Conservation (phyloP, 1,140 invertebrate species). For the Bilobella aurantiaca region DNA sequence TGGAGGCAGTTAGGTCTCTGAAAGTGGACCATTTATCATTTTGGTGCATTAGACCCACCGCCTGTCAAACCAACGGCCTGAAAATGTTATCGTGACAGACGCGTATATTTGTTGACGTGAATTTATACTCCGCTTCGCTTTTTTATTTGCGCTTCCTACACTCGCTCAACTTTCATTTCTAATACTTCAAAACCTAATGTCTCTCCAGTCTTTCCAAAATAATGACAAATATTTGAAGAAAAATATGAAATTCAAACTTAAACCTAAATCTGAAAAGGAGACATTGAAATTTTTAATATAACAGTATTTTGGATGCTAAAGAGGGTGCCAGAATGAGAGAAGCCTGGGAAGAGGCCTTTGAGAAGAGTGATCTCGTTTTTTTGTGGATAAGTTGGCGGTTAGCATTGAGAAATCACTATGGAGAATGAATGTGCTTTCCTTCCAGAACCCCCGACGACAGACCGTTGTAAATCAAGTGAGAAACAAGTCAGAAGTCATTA, state of each 20-base stretch:
- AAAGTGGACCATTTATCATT: constrained; percentile 33
- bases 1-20: not conserved
- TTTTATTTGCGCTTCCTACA: not conserved
- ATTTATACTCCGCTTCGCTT: constrained; percentile 30
- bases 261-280: too few relatives aligned
- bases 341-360: too few relatives aligned
- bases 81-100: constrained; percentile 34
- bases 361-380: too few relatives aligned
- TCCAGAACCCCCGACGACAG: not conserved
- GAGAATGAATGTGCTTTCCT: not conserved
- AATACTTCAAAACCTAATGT: too few relatives aligned
- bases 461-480: not conserved
- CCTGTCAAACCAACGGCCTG: constrained; percentile 32
- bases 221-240: too few relatives aligned
- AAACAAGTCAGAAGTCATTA: not conserved
- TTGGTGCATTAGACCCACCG: constrained; percentile 27
- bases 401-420: not conserved
- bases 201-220: too few relatives aligned
- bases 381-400: too few relatives aligned
- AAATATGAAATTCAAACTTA: too few relatives aligned
- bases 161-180: not conserved
- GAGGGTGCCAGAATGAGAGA: too few relatives aligned
- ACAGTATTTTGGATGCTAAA: too few relatives aligned
- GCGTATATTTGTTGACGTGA: constrained; percentile 29
- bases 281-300: too few relatives aligned